Conservation (phyloP, 2,113 vertebrate genomes). For the Tiliqua scincoides region DNA sequence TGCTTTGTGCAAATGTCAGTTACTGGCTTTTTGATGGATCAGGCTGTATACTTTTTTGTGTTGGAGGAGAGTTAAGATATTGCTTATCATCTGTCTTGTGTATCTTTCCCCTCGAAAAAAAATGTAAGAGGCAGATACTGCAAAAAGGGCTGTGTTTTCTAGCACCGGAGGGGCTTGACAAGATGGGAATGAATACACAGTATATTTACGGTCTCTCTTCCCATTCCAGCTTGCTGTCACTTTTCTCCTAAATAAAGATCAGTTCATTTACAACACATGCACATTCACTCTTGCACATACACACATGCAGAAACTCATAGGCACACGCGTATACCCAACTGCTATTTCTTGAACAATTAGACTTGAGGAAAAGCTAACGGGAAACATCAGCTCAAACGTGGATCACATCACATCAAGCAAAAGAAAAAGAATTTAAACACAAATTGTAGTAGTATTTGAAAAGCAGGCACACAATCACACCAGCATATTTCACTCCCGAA, state of each 20-base stretch:
- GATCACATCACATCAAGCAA: background rate
- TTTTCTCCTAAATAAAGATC: conserved; percentile 3
- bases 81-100: conserved; percentile 60
- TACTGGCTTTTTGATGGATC: conserved; percentile 57
- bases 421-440: conserved; percentile 5
- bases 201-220: conserved; percentile 20
- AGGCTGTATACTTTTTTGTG: conserved; percentile 29
- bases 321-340: background rate
- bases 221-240: background rate
- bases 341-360: conserved; percentile 34
- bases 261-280: conserved; percentile 10
- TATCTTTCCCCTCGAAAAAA: conserved; percentile 45
- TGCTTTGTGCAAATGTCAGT: conserved; percentile 57
- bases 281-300: background rate
- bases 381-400: conserved; percentile 5
- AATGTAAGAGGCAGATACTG: conserved; percentile 39
- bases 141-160: conserved; percentile 26
- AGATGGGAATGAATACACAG: background rate
- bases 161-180: conserved; percentile 4
- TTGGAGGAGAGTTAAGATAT: conserved; percentile 44
- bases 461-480: background rate
- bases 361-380: background rate
- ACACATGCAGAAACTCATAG: background rate
- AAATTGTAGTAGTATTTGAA: background rate
- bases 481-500: background rate